Evolutionary conservation across 2,888 invertebrate species (phyloP).

Genomic region (Zonitis immaculata): DNA sequence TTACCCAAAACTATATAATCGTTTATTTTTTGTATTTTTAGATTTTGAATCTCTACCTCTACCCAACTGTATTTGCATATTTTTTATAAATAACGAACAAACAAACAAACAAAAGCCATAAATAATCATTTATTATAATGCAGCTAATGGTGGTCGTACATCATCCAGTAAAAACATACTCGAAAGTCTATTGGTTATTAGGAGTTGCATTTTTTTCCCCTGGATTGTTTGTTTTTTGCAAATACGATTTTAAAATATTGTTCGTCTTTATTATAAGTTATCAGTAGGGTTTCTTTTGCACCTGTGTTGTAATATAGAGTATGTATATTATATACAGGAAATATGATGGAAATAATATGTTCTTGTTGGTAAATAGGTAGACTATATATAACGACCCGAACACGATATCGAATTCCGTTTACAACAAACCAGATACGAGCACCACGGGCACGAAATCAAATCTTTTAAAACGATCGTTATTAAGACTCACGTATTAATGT

Average conservation of each 20-base stretch:
- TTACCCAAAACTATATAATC: no score
- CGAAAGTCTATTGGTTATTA: neutral
- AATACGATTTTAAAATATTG: no score
- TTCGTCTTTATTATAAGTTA: no score
- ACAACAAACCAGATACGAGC: conserved; percentile 19
- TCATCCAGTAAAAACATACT: neutral
- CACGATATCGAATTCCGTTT: conserved; percentile 21
- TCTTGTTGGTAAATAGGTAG: conserved; percentile 14
- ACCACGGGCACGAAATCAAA: conserved; percentile 17
- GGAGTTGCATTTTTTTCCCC: neutral
- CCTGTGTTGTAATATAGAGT: no score
- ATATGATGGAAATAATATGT: conserved; percentile 22
- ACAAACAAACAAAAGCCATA: no score
- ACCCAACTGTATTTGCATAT: no score
- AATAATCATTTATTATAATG: neutral
- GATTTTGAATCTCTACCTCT: no score
- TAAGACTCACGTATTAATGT: conserved; percentile 4
- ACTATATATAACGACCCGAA: conserved; percentile 18
- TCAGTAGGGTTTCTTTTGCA: neutral
- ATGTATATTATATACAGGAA: conserved; percentile 7
- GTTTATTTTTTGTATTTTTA: no score
- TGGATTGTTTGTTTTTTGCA: no score
- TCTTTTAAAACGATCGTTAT: conserved; percentile 15
- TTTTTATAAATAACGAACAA: no score
- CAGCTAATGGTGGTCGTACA: neutral